A percentile compares a stretch with the other conserved stretches of the same genome.
Evolutionary conservation across 2,113 vertebrate species (phyloP).

Genomic region (Scomber colias): DNA sequence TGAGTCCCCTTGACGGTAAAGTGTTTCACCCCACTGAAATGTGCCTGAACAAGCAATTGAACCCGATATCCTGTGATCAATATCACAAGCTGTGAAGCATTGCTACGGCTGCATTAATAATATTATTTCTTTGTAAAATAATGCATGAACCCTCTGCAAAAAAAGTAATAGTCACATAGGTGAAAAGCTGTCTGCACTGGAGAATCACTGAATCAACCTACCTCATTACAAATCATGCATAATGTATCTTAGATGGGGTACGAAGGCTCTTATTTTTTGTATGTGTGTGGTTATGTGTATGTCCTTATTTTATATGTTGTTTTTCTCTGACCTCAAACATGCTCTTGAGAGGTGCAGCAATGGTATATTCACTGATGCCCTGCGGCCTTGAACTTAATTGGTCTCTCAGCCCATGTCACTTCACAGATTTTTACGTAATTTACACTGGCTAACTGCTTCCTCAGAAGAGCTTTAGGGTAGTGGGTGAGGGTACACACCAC

Average conservation of each 20-base stretch:
- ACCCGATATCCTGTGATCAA: slow-evolving; percentile 54
- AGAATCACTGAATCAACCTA: slow-evolving; percentile 37
- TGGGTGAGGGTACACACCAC: not conserved
- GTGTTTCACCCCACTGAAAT: slow-evolving; percentile 23
- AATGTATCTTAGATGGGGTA: slow-evolving; percentile 33
- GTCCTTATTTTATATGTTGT: slow-evolving; percentile 25
- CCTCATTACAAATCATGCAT: slow-evolving; percentile 60
- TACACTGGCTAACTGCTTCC: slow-evolving; percentile 40
- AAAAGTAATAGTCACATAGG: slow-evolving; percentile 29
- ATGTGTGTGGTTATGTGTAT: slow-evolving; percentile 12
- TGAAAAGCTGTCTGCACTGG: slow-evolving; percentile 11
- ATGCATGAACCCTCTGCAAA: slow-evolving; percentile 16
- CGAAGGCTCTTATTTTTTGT: not conserved
- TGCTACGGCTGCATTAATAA: slow-evolving; percentile 55
- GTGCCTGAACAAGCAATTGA: slow-evolving; percentile 38
- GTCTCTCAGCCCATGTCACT: slow-evolving; percentile 58
- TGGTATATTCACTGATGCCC: slow-evolving; percentile 49
- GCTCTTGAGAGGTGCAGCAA: slow-evolving; percentile 30
- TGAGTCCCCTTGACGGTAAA: slow-evolving; percentile 17
- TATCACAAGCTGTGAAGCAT: slow-evolving; percentile 29
- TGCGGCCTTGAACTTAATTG: slow-evolving; percentile 63
- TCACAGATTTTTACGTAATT: slow-evolving; percentile 56
- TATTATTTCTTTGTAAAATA: slow-evolving; percentile 26
- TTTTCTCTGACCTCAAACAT: slow-evolving; percentile 36
- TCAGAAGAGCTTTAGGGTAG: slow-evolving; percentile 6